Evolutionary conservation across 1,140 invertebrate genomes (phyloP).

Genomic region (Drusus annulatus): DNA sequence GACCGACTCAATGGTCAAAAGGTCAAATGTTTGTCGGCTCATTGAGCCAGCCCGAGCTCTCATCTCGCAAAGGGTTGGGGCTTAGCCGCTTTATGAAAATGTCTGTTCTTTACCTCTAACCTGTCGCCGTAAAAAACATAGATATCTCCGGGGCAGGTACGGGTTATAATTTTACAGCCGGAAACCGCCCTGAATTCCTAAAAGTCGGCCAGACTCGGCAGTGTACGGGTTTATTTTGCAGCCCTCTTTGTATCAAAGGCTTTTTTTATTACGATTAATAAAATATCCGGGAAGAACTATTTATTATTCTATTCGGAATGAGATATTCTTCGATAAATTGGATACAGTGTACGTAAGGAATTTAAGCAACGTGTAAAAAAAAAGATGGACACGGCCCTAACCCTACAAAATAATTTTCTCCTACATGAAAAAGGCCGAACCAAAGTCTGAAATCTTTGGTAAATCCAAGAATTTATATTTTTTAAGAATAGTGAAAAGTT

Average conservation of each 20-base stretch:
- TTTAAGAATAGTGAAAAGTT: too few species aligned
- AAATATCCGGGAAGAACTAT: slow-evolving; percentile 4
- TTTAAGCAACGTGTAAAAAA: background rate
- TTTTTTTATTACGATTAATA: slow-evolving; percentile 1
- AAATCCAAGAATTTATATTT: too few species aligned
- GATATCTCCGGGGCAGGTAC: slow-evolving; percentile 7
- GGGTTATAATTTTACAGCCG: slow-evolving; percentile 30
- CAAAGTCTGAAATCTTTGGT: too few species aligned
- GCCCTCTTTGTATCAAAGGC: background rate
- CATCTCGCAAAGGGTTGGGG: background rate
- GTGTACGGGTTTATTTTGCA: background rate
- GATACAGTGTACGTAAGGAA: background rate
- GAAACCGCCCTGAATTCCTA: background rate
- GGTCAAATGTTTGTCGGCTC: slow-evolving; percentile 51
- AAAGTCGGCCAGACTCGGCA: background rate
- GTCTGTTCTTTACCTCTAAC: slow-evolving; percentile 36
- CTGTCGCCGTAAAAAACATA: slow-evolving; percentile 41
- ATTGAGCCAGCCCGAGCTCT: slow-evolving; percentile 38
- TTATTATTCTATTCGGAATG: background rate
- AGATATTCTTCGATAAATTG: background rate
- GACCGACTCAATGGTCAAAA: slow-evolving; percentile 55
- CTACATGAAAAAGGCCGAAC: too few species aligned
- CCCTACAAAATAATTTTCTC: too few species aligned
- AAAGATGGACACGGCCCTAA: too few species aligned
- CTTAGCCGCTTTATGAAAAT: slow-evolving; percentile 41